Evolutionary conservation across 2,797 vertebrate genomes (phyloP).

Genomic region (Argya squamiceps): DNA sequence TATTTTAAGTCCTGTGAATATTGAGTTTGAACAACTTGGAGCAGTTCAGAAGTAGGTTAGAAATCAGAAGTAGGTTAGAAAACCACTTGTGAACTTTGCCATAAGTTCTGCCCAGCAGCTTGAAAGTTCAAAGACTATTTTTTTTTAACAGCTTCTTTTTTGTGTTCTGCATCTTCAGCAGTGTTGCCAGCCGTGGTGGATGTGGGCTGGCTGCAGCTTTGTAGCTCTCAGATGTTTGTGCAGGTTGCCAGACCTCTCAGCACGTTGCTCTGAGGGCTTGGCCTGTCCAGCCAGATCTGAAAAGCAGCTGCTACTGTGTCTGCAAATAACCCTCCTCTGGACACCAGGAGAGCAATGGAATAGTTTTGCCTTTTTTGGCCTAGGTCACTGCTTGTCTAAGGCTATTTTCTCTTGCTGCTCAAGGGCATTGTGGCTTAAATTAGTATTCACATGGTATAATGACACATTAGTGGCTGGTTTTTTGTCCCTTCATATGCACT

Average conservation of each 20-base stretch:
- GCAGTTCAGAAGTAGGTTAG: background rate
- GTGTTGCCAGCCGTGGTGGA: background rate
- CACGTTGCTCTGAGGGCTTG: background rate
- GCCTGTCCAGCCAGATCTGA: background rate
- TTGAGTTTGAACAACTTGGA: background rate
- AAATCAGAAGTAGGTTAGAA: background rate
- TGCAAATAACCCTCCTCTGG: constrained; percentile 76
- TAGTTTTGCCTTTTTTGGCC: constrained; percentile 85
- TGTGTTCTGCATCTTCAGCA: background rate
- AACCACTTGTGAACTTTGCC: background rate
- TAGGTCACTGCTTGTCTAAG: constrained; percentile 68
- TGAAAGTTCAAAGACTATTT: background rate
- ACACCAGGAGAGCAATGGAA: constrained; percentile 72
- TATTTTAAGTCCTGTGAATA: background rate
- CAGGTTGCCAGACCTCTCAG: background rate
- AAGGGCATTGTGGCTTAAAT: constrained; percentile 67
- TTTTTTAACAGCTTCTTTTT: background rate
- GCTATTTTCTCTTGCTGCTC: constrained; percentile 73
- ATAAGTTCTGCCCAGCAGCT: background rate
- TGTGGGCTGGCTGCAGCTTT: background rate
- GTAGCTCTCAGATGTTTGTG: background rate
- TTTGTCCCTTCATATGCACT: background rate
- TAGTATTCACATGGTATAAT: constrained; percentile 48
- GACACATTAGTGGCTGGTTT: background rate
- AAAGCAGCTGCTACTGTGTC: constrained; percentile 75